Evolutionary conservation across 2,113 vertebrate genomes (phyloP).

Genomic region (Propithecus coquereli): DNA sequence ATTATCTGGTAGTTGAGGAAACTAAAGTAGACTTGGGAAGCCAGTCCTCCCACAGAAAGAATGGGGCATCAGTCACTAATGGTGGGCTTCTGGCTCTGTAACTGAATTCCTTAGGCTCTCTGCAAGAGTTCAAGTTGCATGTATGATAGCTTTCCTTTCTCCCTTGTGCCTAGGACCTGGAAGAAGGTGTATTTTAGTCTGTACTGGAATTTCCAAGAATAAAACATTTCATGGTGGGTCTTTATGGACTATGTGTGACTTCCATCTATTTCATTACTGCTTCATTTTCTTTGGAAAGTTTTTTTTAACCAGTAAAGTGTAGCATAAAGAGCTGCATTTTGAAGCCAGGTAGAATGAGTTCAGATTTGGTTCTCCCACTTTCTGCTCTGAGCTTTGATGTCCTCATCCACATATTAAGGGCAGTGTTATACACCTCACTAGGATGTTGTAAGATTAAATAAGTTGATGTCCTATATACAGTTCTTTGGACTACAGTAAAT

Average conservation of each 20-base stretch:
- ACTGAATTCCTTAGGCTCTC: neutral
- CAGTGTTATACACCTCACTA: neutral
- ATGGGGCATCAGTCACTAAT: neutral
- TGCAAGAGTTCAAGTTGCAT: neutral
- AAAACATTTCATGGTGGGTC: neutral
- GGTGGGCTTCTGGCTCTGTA: neutral
- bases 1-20: slow-evolving; percentile 59
- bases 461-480: neutral
- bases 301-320: neutral
- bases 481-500: neutral
- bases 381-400: neutral
- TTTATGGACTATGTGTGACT: neutral
- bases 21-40: slow-evolving; percentile 8
- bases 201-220: neutral
- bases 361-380: neutral
- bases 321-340: neutral
- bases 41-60: slow-evolving; percentile 4
- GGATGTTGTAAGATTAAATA: neutral
- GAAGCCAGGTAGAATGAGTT: neutral
- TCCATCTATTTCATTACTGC: neutral
- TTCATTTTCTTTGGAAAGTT: neutral
- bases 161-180: neutral
- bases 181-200: neutral
- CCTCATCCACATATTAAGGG: neutral
- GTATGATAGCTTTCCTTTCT: neutral